Evolutionary conservation across 2,113 vertebrate species (phyloP).

Genomic region (Poecile atricapillus): DNA sequence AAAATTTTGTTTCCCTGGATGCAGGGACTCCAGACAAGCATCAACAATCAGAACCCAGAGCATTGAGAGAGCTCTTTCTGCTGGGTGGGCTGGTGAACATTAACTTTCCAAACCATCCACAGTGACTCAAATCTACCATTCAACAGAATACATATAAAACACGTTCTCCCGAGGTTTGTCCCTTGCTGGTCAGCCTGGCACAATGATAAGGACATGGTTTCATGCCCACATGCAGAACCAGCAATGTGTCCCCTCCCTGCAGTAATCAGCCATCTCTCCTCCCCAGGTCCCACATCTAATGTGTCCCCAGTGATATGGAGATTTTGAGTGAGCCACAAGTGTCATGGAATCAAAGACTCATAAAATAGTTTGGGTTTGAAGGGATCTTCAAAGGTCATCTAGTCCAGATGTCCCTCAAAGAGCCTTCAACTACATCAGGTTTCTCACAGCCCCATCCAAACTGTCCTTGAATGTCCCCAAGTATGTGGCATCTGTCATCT

Average conservation of each 20-base stretch:
- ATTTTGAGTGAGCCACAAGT: background rate
- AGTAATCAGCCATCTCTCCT: background rate
- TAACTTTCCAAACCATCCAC: background rate
- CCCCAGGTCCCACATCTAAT: background rate
- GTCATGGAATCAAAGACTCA: background rate
- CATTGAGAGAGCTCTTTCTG: background rate
- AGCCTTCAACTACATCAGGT: background rate
- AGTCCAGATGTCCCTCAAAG: background rate
- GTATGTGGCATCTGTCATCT: background rate
- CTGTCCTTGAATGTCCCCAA: background rate
- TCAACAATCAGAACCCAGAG: background rate
- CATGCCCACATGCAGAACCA: background rate
- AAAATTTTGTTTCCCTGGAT: background rate
- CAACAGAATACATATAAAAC: background rate
- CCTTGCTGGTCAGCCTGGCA: background rate
- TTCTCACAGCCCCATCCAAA: background rate
- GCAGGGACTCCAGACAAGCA: background rate
- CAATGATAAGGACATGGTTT: background rate
- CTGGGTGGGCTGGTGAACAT: background rate
- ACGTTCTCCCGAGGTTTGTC: background rate
- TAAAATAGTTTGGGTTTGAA: background rate
- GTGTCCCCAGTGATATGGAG: rapidly evolving
- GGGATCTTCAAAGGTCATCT: background rate
- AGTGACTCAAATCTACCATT: background rate
- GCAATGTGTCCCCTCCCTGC: background rate